Base-by-base conservation (phyloP, 2,888 invertebrate genomes). In the Amphimallon solstitiale region DNA sequence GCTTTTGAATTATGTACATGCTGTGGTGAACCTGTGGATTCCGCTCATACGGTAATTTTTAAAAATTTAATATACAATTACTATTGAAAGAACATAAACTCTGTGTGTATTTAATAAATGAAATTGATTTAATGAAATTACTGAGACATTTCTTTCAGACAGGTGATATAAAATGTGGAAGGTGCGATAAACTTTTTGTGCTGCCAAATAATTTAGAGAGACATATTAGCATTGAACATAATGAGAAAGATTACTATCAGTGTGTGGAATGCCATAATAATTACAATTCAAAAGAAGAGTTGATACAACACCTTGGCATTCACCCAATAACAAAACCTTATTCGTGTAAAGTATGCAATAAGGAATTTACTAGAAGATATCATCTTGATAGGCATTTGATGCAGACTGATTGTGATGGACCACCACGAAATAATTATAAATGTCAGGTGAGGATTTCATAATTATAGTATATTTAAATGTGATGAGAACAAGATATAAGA, bases 161-260 rank as follows among this genome's bases (percentile, higher is more conserved):
- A n/a, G 88, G 88, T 4, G 82, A 85, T 52, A 84, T 82, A 73
- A 82, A 85, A 69, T 89, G 89, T 75, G 75, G 78, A 0, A 78
- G 88, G 71, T 95, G 94, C 75, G 86, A 87, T 9, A 91, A 93
- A 77, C 87, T 89, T 2, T 94, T 93, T 76, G 88, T 89, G 75
- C 87, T 90, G 35, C 85, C 88, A 76, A 84, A 86, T 21, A 90
- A 88, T 71, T 86, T 89, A 68, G 85, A 87, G 49, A 85, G 88
- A 5, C 94, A 94, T 79, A 80, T 86, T 12, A 83, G 86, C 54
- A 87, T 90, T 10, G 89, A 92, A 66, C 94, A 94, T 79, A 88
- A 90, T 49, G 86, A 84, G 68, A 74, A 78, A 23, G 85, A 86
- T 46, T 85, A 87, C 68, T 86, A 87, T 69, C 80, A 84, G 1